Conservation (phyloP, 2,888 invertebrate species). For the Campoletis raptor region DNA sequence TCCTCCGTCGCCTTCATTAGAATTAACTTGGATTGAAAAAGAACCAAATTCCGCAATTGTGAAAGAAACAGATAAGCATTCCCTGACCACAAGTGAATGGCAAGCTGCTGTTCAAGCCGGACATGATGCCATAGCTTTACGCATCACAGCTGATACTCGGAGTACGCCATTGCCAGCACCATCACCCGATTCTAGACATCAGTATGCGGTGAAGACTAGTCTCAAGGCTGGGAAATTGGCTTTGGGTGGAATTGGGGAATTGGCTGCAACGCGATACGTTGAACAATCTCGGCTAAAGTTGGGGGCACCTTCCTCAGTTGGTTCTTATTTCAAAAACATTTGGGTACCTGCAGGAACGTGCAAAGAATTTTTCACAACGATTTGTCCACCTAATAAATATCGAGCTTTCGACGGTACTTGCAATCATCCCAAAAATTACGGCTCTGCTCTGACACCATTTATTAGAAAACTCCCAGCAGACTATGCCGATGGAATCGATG, state of each 20-base stretch:
- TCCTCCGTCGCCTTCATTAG: conserved; percentile 53
- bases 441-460: conserved; percentile 91
- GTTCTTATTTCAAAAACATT: conserved; percentile 78
- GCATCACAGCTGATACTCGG: conserved; percentile 86
- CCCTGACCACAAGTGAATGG: conserved; percentile 84
- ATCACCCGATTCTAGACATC: conserved; percentile 90
- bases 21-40: conserved; percentile 58
- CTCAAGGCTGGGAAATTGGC: conserved; percentile 88
- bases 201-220: conserved; percentile 89
- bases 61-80: conserved; percentile 40
- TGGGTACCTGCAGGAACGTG: conserved; percentile 76
- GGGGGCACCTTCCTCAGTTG: conserved; percentile 74
- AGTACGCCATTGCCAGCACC: conserved; percentile 85
- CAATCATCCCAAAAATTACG: conserved; percentile 90
- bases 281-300: conserved; percentile 79
- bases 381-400: conserved; percentile 85
- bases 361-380: conserved; percentile 74
- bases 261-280: conserved; percentile 89
- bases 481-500: conserved; percentile 90
- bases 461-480: conserved; percentile 90
- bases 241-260: conserved; percentile 89
- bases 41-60: conserved; percentile 32
- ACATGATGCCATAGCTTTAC: conserved; percentile 86
- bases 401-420: conserved; percentile 91
- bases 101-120: conserved; percentile 87